phyloP scores from a whole-genome alignment of 2,888 invertebrate genomes.

The Dicroscelio sp. region DNA sequence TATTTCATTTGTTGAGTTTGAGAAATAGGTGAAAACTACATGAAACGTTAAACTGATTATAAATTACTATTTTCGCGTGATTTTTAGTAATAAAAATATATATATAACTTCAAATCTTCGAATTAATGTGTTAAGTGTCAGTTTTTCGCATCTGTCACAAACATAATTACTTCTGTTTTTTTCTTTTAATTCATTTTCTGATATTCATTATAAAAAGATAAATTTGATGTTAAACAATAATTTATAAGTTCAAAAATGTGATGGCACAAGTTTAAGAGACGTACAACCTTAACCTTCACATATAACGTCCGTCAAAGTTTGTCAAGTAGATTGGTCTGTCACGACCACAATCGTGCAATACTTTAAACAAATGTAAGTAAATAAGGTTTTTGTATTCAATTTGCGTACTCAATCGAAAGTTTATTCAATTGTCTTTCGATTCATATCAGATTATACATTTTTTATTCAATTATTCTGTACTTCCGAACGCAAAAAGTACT shows the following conservation, averaged over 20 bases:
- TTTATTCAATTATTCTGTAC: not conserved
- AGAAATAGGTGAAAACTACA: not conserved
- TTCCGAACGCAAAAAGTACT: constrained; percentile 2
- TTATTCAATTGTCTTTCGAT: constrained; percentile 4
- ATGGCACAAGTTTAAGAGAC: not conserved
- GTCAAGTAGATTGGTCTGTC: not conserved
- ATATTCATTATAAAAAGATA: constrained; percentile 10
- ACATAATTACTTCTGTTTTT: not conserved
- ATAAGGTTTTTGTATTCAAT: not conserved
- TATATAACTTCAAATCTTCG: not conserved
- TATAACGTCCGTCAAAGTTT: constrained; percentile 3
- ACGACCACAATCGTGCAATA: constrained; percentile 4
- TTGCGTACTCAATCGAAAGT: constrained; percentile 7
- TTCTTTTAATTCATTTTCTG: not conserved
- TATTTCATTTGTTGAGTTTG: not conserved
- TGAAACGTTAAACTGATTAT: not conserved
- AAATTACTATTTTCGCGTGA: not conserved
- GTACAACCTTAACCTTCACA: not conserved
- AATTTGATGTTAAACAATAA: constrained; percentile 8
- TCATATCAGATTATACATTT: constrained; percentile 13
- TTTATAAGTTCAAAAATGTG: constrained; percentile 2
- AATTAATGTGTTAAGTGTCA: not conserved
- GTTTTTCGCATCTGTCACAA: not conserved
- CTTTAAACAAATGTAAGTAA: not conserved
- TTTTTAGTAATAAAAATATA: not conserved